Base-by-base conservation (phyloP, 2,797 vertebrate genomes). In the Brachyalestes nurse region DNA sequence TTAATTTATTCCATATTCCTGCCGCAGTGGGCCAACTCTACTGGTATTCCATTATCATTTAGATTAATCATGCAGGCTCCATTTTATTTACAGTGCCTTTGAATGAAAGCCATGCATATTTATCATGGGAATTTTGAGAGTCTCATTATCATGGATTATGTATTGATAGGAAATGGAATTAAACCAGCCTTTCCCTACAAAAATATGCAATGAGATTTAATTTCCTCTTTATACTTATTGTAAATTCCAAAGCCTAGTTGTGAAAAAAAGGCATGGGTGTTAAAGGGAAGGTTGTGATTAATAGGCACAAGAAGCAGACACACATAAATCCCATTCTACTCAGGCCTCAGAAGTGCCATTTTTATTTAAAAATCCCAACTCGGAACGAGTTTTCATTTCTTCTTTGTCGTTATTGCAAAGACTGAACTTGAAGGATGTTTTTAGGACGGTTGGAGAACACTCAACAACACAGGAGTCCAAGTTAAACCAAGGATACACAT, bases 21-120 rank as follows among this genome's bases (percentile, higher is more conserved):
- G 88, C 75, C 83, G 87, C 81, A 81, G 74, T 82, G 88, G 88
- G 87, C 91, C 87, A 82, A 55, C 75, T 84, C 71, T 75, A 61
- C 77, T 67, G 91, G 75, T 85, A 88, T 91, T 88, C 88, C 86
- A 93, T 94, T 93, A 93, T 88, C 86, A 77, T 92, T 88, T 86
- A 82, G 76, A 92, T 95, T 93, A 93, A 93, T 89, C 91, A 88
- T 90, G 84, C 88, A 88, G 89, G 78, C 87, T 90, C 90, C 82
- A 90, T 93, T 94, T 94, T 94, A 93, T 95, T 92, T 94, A 90
- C 92, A 87, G 77, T 87, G 92, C 91, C 92, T 90, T 88, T 84
- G 89, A 93, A 90, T 90, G 88, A 87, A 81, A 88, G 89, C 86
- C 87, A 89, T 83, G 84, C 88, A 88, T 92, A 90, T 90, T 89